These are phyloP conservation scores for Drosophila testacea DNA, from an alignment of 2,888 invertebrate genomes.

Conservation along the genomic window DNA sequence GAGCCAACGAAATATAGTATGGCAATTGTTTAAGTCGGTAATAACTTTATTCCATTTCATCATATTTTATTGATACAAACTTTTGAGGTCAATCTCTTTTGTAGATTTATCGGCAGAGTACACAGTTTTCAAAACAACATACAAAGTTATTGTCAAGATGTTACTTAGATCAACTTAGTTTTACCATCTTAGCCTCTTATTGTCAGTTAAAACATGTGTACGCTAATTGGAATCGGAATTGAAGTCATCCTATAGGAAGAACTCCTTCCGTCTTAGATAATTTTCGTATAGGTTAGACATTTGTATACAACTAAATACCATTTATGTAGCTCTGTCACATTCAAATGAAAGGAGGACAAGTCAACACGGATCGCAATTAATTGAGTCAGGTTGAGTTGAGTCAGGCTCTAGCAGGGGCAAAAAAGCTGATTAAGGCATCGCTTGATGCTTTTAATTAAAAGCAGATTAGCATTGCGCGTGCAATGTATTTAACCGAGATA, in stretches of 20 bases:
- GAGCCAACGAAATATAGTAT: background rate
- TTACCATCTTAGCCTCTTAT: conserved; percentile 5
- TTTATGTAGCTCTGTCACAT: conserved; percentile 36
- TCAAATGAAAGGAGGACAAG: conserved; percentile 43
- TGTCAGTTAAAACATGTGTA: conserved; percentile 54
- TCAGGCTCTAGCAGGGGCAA: conserved; percentile 13
- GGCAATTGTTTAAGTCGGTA: conserved; percentile 8
- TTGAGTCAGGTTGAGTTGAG: conserved; percentile 27
- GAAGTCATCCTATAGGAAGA: conserved; percentile 4
- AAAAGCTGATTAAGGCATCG: conserved; percentile 67
- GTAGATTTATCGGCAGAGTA: no score
- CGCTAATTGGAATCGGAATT: conserved; percentile 45
- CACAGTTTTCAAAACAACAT: no score
- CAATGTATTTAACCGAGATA: conserved; percentile 45
- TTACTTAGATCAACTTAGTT: background rate
- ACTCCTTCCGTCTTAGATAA: conserved; percentile 5
- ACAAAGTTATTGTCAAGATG: no score
- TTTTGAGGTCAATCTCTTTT: background rate
- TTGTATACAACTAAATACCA: conserved; percentile 48
- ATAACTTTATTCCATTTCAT: conserved; percentile 20
- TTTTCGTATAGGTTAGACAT: conserved; percentile 37
- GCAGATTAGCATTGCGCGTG: conserved; percentile 76
- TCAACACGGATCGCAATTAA: conserved; percentile 64
- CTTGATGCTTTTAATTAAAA: conserved; percentile 75
- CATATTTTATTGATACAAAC: background rate